A percentile compares a stretch with the other conserved stretches of the same genome.
phyloP scores from a whole-genome alignment of 2,888 invertebrate genomes.

The Apotomis betuletana region DNA sequence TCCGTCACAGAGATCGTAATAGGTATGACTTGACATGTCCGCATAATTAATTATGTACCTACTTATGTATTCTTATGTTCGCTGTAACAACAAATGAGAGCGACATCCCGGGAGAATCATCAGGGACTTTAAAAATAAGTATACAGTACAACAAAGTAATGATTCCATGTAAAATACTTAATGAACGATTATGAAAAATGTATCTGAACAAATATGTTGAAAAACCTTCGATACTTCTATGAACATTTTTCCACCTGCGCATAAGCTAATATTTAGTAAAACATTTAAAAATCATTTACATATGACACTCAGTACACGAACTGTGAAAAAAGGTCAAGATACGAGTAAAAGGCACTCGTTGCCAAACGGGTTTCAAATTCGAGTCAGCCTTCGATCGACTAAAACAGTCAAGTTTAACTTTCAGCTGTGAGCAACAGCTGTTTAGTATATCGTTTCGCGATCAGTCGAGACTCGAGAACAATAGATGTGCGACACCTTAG shows the following conservation, averaged over 20 bases:
- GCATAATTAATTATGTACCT: too few relatives aligned
- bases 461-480: conserved; percentile 36
- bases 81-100: too few relatives aligned
- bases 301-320: conserved; percentile 22
- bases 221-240: background rate
- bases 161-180: too few relatives aligned
- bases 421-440: conserved; percentile 31
- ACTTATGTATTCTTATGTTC: too few relatives aligned
- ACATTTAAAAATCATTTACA: conserved; percentile 19
- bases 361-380: conserved; percentile 38
- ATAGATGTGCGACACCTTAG: conserved; percentile 23
- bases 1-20: too few relatives aligned
- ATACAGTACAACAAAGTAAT: too few relatives aligned
- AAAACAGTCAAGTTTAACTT: conserved; percentile 37
- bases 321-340: conserved; percentile 40
- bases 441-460: conserved; percentile 35
- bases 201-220: too few relatives aligned
- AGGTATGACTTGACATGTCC: too few relatives aligned
- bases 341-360: conserved; percentile 35
- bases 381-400: conserved; percentile 33
- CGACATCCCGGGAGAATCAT: too few relatives aligned
- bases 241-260: background rate
- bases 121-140: too few relatives aligned
- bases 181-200: too few relatives aligned
- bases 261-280: background rate